Percentiles rank a stretch among this genome's conserved stretches.
Conservation (phyloP, 2,797 vertebrate genomes). For the Danio albolineatus region DNA sequence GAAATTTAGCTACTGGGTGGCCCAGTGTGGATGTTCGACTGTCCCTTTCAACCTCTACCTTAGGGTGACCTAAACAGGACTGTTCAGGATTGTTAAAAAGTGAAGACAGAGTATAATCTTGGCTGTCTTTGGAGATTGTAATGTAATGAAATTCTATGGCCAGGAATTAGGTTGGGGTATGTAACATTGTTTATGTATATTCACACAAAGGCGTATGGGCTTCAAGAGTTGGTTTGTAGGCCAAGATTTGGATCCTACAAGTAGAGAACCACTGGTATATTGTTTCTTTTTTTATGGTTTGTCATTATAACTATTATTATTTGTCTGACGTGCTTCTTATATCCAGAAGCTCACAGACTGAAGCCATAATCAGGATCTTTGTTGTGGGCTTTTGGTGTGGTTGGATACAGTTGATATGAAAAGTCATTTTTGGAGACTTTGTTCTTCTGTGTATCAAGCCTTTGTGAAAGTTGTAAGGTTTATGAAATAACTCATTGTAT, state of each 20-base stretch:
- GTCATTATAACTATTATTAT: constrained; percentile 46
- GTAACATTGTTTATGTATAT: neutral
- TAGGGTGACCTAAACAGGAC: neutral
- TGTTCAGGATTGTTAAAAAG: neutral
- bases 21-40: constrained; percentile 1
- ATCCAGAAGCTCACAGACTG: constrained; percentile 67
- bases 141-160: constrained; percentile 9
- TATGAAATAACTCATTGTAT: constrained; percentile 4
- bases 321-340: constrained; percentile 59
- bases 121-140: constrained; percentile 8
- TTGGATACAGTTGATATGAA: constrained; percentile 35
- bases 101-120: neutral
- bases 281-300: constrained; percentile 52
- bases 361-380: constrained; percentile 58
- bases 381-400: constrained; percentile 41
- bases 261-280: constrained; percentile 67
- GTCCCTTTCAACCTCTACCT: neutral
- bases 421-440: constrained; percentile 15
- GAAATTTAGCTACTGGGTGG: neutral
- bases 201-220: neutral
- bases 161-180: neutral
- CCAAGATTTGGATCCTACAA: constrained; percentile 8
- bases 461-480: constrained; percentile 19
- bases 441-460: constrained; percentile 4
- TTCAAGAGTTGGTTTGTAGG: constrained; percentile 13